phyloP scores from a whole-genome alignment of 2,113 vertebrate species.

The Pteropus alecto region DNA sequence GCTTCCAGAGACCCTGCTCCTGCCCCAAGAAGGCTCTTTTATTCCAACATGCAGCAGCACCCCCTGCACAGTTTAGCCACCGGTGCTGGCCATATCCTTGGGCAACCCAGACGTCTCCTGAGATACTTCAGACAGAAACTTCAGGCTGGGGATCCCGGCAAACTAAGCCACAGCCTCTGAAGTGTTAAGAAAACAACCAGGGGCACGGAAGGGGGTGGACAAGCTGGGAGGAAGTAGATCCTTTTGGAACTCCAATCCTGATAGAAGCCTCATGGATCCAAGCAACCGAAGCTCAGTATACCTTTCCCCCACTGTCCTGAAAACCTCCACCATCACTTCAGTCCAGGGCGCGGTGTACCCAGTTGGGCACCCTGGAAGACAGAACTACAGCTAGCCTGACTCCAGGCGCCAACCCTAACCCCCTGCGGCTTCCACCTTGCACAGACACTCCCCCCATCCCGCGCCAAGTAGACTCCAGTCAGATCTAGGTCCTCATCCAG shows the following conservation, averaged over 20 bases:
- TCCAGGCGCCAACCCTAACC: neutral
- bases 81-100: neutral
- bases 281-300: neutral
- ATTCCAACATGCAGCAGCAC: neutral
- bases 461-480: neutral
- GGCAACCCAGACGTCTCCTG: neutral
- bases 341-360: neutral
- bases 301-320: neutral
- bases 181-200: neutral
- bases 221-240: neutral
- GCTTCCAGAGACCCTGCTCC: neutral
- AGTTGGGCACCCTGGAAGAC: neutral
- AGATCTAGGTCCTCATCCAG: neutral
- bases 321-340: neutral
- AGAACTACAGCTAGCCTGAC: neutral
- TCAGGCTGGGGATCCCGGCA: neutral
- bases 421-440: slow-evolving; percentile 4
- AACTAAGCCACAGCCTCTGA: neutral
- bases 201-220: neutral
- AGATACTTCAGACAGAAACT: neutral
- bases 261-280: neutral
- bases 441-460: neutral
- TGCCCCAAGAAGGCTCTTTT: neutral
- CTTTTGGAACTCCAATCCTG: neutral
- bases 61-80: neutral